Conservation (phyloP, 92 coral and sea anemone genomes). For the Umimayanthus kanabou region DNA sequence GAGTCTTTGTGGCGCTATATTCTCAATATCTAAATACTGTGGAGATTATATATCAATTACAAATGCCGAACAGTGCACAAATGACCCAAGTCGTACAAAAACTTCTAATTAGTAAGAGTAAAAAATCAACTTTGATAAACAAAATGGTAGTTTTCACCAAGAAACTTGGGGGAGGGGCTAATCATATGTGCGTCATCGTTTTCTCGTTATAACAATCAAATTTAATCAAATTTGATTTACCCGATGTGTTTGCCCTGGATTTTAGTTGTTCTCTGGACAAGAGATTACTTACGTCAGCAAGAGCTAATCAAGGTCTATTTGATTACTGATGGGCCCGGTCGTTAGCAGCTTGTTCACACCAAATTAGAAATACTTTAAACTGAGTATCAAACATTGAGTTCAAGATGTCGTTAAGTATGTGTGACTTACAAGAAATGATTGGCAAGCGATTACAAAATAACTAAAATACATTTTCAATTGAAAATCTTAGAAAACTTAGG, state of each 20-base stretch:
- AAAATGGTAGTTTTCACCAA: background rate
- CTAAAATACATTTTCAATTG: background rate
- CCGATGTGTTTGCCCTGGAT: background rate
- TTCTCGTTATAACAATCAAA: background rate
- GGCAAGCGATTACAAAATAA: background rate
- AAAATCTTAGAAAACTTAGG: too few relatives aligned
- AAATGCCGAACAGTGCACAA: too few relatives aligned
- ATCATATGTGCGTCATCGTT: background rate
- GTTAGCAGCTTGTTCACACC: constrained; percentile 20
- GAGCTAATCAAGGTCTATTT: background rate
- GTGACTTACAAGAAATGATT: background rate
- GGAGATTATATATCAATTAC: too few relatives aligned
- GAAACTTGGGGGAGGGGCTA: background rate
- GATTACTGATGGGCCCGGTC: background rate
- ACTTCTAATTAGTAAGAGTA: too few relatives aligned
- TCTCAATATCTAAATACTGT: too few relatives aligned
- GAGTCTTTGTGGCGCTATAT: too few relatives aligned
- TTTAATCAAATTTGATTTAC: background rate
- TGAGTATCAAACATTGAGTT: background rate
- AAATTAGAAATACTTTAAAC: background rate
- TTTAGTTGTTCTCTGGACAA: background rate
- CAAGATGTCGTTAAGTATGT: background rate
- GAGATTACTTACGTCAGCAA: background rate
- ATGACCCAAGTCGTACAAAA: too few relatives aligned
- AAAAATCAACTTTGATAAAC: too few relatives aligned